phyloP scores from a whole-genome alignment of 2,797 vertebrate species.

The Podarcis lilfordi region DNA sequence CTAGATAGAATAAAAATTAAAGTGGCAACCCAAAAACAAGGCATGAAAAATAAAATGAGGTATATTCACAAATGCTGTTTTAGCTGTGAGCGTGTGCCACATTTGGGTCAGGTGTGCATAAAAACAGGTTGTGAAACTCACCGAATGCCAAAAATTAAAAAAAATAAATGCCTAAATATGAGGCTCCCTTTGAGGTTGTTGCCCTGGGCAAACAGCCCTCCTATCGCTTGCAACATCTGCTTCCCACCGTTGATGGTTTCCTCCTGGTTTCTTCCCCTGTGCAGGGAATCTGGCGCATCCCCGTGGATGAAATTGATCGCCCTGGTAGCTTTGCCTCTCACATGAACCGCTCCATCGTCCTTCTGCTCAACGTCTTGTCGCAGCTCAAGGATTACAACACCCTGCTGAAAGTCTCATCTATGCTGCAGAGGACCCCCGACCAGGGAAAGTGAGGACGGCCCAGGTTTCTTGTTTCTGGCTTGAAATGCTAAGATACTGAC shows the following conservation, averaged over 20 bases:
- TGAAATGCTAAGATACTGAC: not conserved
- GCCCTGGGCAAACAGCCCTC: no score
- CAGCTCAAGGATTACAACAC: constrained; percentile 95
- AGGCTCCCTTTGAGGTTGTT: no score
- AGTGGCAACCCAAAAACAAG: no score
- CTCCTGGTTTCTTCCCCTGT: not conserved
- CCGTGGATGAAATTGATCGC: constrained; percentile 99
- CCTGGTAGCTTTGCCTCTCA: constrained; percentile 98
- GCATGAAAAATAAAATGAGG: no score
- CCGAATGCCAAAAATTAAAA: no score
- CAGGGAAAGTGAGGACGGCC: constrained; percentile 95
- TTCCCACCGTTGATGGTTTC: not conserved
- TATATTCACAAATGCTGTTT: no score
- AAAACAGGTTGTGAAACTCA: no score
- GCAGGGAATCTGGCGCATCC: constrained; percentile 99
- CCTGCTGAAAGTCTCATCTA: constrained; percentile 94
- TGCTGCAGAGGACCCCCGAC: constrained; percentile 98
- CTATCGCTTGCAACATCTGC: not conserved
- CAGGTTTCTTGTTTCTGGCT: not conserved
- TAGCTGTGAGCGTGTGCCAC: no score
- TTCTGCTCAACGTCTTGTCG: constrained; percentile 92
- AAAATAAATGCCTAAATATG: no score
- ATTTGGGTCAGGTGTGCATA: no score
- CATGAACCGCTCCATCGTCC: constrained; percentile 98
- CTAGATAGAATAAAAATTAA: no score